Evolutionary conservation across 2,797 vertebrate genomes (phyloP).

Genomic region (Muscicapa comitata): DNA sequence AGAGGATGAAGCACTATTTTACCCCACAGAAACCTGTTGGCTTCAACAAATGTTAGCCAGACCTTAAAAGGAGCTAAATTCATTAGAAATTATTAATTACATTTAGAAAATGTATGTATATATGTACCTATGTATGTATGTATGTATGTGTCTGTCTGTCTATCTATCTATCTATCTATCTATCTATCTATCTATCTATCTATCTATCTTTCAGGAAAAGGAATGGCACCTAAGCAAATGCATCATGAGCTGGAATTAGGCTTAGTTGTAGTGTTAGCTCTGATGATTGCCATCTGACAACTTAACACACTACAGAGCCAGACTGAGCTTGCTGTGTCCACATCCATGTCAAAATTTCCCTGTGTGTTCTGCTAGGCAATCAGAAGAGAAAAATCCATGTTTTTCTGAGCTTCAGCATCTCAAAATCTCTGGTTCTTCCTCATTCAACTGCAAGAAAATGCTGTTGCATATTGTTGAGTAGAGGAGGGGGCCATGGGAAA

Average conservation of each 20-base stretch:
- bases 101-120: not conserved
- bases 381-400: not conserved
- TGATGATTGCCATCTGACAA: not conserved
- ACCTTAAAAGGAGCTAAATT: not conserved
- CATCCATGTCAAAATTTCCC: not conserved
- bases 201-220: not conserved
- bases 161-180: not conserved
- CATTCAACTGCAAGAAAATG: not conserved
- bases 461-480: not conserved
- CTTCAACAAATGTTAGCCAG: not conserved
- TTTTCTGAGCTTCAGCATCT: not conserved
- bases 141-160: not conserved
- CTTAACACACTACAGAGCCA: not conserved
- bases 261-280: not conserved
- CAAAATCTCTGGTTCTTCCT: not conserved
- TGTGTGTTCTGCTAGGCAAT: not conserved
- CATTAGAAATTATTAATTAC: not conserved
- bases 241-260: not conserved
- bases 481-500: not conserved
- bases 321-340: not conserved
- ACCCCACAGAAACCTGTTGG: not conserved
- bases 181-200: too few relatives aligned
- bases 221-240: not conserved
- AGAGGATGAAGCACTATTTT: not conserved
- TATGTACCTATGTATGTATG: rapidly evolving